Base-by-base conservation (phyloP, 23 tunicate species). In the Ciona savignyi region DNA sequence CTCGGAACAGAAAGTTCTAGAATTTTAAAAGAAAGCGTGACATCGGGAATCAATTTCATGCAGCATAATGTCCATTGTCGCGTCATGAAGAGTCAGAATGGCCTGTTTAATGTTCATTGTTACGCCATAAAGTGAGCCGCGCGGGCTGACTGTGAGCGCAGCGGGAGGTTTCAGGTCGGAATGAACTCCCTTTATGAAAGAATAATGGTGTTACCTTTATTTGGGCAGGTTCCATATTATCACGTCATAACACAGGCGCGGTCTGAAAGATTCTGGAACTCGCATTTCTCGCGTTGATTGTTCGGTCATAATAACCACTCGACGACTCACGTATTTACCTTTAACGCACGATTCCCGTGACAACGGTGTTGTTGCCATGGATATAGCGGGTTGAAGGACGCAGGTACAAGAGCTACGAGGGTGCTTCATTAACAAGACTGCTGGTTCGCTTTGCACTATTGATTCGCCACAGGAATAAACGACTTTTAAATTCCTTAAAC, bases 11-110 rank as follows among this genome's bases (percentile, higher is more conserved):
- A 42, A 42, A 42, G 56, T 42, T 42, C 56, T 42, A 42, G 56
- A 15, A 42, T 42, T 42, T 42, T 9, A 15, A 42, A 42, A 15
- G 56, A 42, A 9, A 9, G 56, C 56, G 56, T 42, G 15, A n/a
- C n/a, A 42, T 42, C 56, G 56, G 56, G 56, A 42, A 42, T 42
- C 56, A 42, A 42, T 42, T 42, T 42, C 56, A 42, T 42, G 56
- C 56, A 42, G 56, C 56, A 42, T 15, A 42, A 15, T 42, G 56
- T 6, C 56, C 56, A 42, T 42, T 42, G 56, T 42, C 11, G 15
- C 56, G 56, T 42, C 56, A 42, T 42, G 15, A 15, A 15, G 9
- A 42, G 56, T 15, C 9, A 42, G 56, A 42, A 42, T 6, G 56
- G 9, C 56, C 9, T 15, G 15, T 9, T 6, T 9, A 42, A 42